Conservation (phyloP, 2,797 vertebrate species). For the Enteromius unitaeniatus region DNA sequence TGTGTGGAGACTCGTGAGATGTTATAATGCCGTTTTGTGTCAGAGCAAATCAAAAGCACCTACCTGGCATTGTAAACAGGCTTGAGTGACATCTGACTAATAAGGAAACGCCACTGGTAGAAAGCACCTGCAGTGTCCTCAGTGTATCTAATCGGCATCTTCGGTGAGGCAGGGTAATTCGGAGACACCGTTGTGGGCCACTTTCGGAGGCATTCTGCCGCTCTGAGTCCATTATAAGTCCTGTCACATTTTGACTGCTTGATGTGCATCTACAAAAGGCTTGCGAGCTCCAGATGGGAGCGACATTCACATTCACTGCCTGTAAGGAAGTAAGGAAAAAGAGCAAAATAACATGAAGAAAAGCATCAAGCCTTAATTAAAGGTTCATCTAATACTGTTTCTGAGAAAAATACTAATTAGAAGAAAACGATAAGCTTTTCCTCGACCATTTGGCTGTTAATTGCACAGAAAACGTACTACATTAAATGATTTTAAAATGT, state of each 20-base stretch:
- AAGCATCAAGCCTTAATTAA: slow-evolving; percentile 35
- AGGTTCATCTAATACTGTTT: background rate
- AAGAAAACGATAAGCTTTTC: background rate
- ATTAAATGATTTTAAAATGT: slow-evolving; percentile 13
- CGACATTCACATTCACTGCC: slow-evolving; percentile 35
- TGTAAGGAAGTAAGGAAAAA: slow-evolving; percentile 11
- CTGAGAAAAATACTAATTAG: slow-evolving; percentile 18
- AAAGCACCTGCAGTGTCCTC: slow-evolving; percentile 29
- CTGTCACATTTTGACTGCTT: slow-evolving; percentile 52
- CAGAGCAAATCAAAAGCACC: slow-evolving; percentile 46
- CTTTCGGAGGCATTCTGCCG: slow-evolving; percentile 24
- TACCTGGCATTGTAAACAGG: slow-evolving; percentile 30
- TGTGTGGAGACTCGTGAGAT: slow-evolving; percentile 22
- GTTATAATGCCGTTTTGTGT: slow-evolving; percentile 40
- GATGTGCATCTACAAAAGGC: slow-evolving; percentile 53
- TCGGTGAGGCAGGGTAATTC: slow-evolving; percentile 31
- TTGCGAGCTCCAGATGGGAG: slow-evolving; percentile 25
- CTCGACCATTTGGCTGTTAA: background rate
- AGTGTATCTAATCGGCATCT: slow-evolving; percentile 37
- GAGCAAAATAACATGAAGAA: slow-evolving; percentile 30
- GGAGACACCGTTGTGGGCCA: slow-evolving; percentile 21
- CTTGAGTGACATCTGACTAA: slow-evolving; percentile 54
- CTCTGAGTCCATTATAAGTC: slow-evolving; percentile 42
- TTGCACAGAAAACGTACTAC: background rate
- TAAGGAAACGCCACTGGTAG: slow-evolving; percentile 15